A percentile compares a stretch with the other conserved stretches of the same genome.
phyloP scores from a whole-genome alignment of 2,113 vertebrate species.

The Vulpes ferrilata region DNA sequence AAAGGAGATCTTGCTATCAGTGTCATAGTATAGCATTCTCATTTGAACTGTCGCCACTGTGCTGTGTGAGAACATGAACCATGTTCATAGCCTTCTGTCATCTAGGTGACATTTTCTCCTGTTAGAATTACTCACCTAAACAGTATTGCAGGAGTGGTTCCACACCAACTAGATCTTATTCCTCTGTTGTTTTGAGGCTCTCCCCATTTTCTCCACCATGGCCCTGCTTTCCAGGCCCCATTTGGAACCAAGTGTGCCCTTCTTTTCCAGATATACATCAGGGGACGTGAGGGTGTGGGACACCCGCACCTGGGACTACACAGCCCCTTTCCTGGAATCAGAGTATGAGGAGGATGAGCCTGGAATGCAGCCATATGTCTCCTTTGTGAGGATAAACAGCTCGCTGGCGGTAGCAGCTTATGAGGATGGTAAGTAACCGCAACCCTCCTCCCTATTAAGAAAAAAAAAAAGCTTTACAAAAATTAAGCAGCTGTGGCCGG shows the following conservation, averaged over 20 bases:
- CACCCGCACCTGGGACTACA: conserved; percentile 94
- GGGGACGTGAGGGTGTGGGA: conserved; percentile 97
- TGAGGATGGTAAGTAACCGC: conserved; percentile 92
- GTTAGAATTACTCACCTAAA: background rate
- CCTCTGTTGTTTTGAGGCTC: background rate
- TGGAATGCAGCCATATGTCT: conserved; percentile 89
- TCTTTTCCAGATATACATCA: conserved; percentile 94
- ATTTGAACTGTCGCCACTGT: background rate
- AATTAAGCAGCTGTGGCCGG: conserved; percentile 89
- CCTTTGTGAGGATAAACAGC: conserved; percentile 93
- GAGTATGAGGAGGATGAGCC: conserved; percentile 84
- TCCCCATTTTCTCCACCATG: background rate
- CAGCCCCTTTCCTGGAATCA: conserved; percentile 91
- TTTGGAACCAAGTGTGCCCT: conserved; percentile 63
- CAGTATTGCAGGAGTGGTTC: background rate
- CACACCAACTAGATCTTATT: fast-evolving
- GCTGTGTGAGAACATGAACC: background rate
- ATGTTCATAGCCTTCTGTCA: background rate
- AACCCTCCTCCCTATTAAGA: conserved; percentile 81
- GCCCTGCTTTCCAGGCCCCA: background rate
- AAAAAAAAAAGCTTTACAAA: conserved; percentile 81
- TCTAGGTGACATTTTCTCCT: background rate
- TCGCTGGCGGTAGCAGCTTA: conserved; percentile 94
- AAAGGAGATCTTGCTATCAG: background rate
- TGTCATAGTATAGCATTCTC: background rate